Evolutionary conservation across 2,888 invertebrate genomes (phyloP), one percentile per base, ranked within the genome.

Genomic region (Tetragnatha montana): DNA sequence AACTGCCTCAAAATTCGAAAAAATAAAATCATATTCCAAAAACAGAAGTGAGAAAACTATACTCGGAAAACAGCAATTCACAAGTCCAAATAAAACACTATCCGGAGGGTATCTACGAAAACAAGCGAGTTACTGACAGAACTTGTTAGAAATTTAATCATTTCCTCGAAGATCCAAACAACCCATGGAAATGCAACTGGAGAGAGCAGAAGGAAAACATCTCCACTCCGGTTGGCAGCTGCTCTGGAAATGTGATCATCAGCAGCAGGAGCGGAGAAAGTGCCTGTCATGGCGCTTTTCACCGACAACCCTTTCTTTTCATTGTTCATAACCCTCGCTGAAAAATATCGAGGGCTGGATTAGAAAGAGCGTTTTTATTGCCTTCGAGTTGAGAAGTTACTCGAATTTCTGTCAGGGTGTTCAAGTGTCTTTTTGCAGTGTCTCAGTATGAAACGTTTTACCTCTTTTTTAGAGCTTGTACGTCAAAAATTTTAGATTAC

Each of bases 141-240:
- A 76, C 50, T 76, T 74, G 74, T 74, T 50, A 50, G 19, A 50
- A 76, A 76, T 76, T 76, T 76, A 76, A 76, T 76, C 60, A 50
- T 76, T 76, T 76, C 76, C 21, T 17, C 35, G n/a, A 7, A n/a
- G 50, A 8, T 19, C n/a, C 21, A 12, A 75, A 50, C 71, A 71
- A 19, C 50, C n/a, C 49, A 19, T 50, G 8, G 47, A 76, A 47
- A 19, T 50, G 19, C 2, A 14, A 8, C 17, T 10, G n/a, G 14
- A 76, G 14, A 14, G 74, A 50, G 50, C n/a, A 22, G n/a, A 7
- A 35, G 35, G 50, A 50, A 76, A 19, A 76, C 50, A 50, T 6
- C 50, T 49, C 17, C 50, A 50, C 50, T 50, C 19, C 1, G 12
- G 17, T 76, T 50, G 50, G 21, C 76, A 76, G 76, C 49, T 76